phyloP scores from a whole-genome alignment of 2,888 invertebrate genomes.

The Seira ritae region DNA sequence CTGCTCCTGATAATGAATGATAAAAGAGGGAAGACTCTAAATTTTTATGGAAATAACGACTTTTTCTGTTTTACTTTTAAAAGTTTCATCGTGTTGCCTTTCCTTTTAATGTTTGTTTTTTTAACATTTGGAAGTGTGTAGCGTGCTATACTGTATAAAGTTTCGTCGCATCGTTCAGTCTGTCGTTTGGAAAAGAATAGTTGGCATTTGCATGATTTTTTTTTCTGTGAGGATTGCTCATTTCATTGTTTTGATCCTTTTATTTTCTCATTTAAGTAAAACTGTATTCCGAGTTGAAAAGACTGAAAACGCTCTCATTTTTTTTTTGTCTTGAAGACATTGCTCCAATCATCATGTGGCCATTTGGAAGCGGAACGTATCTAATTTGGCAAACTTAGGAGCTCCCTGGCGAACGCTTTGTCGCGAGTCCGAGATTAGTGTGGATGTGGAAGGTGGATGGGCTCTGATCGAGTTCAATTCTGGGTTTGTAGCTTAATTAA shows the following conservation, averaged over 20 bases:
- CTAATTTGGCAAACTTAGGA: conserved; percentile 62
- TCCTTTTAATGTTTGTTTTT: too few relatives aligned
- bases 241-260: too few relatives aligned
- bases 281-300: too few relatives aligned
- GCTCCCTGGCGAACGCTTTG: conserved; percentile 70
- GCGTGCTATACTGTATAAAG: too few relatives aligned
- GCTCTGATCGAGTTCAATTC: conserved; percentile 70
- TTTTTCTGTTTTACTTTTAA: too few relatives aligned
- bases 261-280: too few relatives aligned
- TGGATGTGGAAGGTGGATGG: conserved; percentile 69
- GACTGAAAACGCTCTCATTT: background rate
- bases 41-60: too few relatives aligned
- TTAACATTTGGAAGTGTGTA: too few relatives aligned
- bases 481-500: conserved; percentile 33
- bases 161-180: conserved; percentile 22
- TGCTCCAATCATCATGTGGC: conserved; percentile 70
- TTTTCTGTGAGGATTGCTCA: too few relatives aligned
- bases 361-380: conserved; percentile 68
- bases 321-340: conserved; percentile 44
- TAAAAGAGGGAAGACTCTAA: background rate
- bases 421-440: conserved; percentile 57
- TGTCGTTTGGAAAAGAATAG: conserved; percentile 13
- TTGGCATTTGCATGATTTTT: conserved; percentile 6
- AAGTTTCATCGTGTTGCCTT: too few relatives aligned
- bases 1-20: background rate